Evolutionary conservation across 2,113 vertebrate genomes (phyloP).

Genomic region (Zootoca vivipara): DNA sequence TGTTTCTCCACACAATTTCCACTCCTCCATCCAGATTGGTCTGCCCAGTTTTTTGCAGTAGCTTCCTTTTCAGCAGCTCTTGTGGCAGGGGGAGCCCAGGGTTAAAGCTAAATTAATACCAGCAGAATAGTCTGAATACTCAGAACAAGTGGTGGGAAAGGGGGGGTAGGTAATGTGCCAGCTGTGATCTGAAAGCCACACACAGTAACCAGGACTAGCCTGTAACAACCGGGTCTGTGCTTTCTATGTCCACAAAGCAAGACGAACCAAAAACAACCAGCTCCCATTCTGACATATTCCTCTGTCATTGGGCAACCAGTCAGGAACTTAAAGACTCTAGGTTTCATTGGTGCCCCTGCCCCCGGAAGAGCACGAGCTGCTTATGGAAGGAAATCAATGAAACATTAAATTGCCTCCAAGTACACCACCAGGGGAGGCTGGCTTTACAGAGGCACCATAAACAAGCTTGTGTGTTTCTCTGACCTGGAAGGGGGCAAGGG

Average conservation of each 20-base stretch:
- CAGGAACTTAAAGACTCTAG: constrained; percentile 42
- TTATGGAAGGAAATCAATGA: background rate
- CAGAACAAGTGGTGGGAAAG: background rate
- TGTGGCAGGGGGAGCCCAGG: background rate
- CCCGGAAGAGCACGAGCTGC: background rate
- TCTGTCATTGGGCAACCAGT: background rate
- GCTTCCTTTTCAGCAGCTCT: background rate
- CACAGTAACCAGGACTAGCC: background rate
- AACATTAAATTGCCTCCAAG: background rate
- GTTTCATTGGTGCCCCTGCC: constrained; percentile 35
- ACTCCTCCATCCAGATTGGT: background rate
- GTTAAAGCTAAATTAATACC: background rate
- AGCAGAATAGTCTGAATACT: constrained; percentile 17
- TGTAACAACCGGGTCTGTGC: constrained; percentile 40
- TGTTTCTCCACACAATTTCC: too few relatives aligned
- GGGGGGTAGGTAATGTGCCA: constrained; percentile 25
- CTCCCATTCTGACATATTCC: background rate
- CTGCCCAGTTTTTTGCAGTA: background rate
- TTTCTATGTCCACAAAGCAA: constrained; percentile 55
- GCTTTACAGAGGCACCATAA: background rate
- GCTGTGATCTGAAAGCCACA: fast-evolving
- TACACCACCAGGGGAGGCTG: background rate
- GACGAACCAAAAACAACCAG: background rate
- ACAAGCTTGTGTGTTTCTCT: background rate
- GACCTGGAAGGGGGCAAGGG: too few relatives aligned